Percentiles rank a stretch among this genome's conserved stretches.
These are phyloP conservation scores for Acanthosepion esculentum DNA, from an alignment of 2,888 invertebrate species.

Conservation along the genomic window DNA sequence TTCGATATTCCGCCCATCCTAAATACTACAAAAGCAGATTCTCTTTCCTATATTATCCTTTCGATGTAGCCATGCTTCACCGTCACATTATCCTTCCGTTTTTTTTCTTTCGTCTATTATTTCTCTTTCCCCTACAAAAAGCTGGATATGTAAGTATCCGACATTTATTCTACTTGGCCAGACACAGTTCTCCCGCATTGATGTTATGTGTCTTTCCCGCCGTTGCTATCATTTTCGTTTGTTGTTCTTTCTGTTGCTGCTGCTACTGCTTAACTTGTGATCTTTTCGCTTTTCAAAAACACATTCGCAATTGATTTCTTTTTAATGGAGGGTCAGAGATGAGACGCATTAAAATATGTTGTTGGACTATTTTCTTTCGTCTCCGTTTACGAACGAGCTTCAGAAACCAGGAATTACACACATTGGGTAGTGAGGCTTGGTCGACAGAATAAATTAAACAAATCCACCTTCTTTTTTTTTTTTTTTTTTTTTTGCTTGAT, in stretches of 20 bases:
- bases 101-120: background rate
- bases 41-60: too few species aligned
- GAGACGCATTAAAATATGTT: too few species aligned
- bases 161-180: background rate
- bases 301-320: background rate
- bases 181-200: background rate
- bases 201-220: background rate
- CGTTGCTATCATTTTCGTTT: background rate
- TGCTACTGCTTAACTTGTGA: background rate
- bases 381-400: background rate
- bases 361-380: background rate
- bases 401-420: background rate
- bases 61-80: too few species aligned
- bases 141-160: background rate
- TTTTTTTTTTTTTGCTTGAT: background rate
- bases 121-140: background rate
- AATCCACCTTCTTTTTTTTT: background rate
- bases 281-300: background rate
- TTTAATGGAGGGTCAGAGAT: background rate
- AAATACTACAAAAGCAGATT: background rate
- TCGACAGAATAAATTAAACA: background rate
- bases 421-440: background rate
- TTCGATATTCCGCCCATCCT: background rate
- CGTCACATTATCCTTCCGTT: background rate
- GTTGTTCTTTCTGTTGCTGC: background rate